Evolutionary conservation across 2,113 vertebrate species (phyloP), one percentile per base, ranked within the genome.

Genomic region (Epinephelus cyanopodus): DNA sequence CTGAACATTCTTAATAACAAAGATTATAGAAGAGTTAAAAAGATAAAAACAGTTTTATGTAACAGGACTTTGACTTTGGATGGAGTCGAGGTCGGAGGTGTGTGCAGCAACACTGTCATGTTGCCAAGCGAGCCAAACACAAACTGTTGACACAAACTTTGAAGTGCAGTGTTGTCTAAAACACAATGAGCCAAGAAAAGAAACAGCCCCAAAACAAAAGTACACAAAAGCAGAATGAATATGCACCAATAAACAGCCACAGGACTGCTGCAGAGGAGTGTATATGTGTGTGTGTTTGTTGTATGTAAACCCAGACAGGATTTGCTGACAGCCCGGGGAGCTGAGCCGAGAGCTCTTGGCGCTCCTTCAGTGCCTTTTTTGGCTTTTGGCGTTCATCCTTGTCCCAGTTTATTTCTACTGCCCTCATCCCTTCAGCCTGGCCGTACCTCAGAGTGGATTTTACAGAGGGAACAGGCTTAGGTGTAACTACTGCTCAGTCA

Each of bases 271-370:
- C 18, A 72, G 66, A 75, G 54, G 58, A 17, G 48, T 56, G 23
- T 64, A 48, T 70, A 56, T 62, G 71, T 50, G 53, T 74, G 54
- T 63, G 37, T 42, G 69, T 74, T 52, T 81, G 70, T 70, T 66
- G 64, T 63, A 1, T 69, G 74, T 82, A 73, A 62, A 77, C 64
- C 65, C 45, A 71, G 72, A 53, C 62, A 10, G 23, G 48, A 73
- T 83, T 73, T 83, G 67, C 79, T 82, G 82, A 82, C 29, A 0
- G 37, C n/a, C 58, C 58, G 33, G 0, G 23, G 47, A 37, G 21
- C 57, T 78, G 17, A 33, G 42, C 15, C 50, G 0, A 13, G 2
- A 14, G 52, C 23, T 79, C 77, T 86, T 69, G 58, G 71, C 58
- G 50, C 53, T 47, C 64, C 64, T 52, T 74, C 69, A 76, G 53